A percentile compares a stretch with the other conserved stretches of the same genome.
phyloP scores from a whole-genome alignment of 2,797 vertebrate genomes.

The Mus minutoides region DNA sequence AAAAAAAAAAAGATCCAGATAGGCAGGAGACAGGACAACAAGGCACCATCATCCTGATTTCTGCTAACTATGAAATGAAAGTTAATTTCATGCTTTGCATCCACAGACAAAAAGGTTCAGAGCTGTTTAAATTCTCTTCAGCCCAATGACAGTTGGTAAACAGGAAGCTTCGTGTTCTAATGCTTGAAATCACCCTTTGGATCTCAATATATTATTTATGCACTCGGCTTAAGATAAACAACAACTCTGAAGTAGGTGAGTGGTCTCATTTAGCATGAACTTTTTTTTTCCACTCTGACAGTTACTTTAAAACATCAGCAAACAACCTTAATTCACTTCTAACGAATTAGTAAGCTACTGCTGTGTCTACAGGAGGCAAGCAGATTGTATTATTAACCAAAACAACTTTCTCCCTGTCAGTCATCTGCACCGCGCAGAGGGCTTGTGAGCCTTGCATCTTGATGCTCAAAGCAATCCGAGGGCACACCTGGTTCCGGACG shows the following conservation, averaged over 20 bases:
- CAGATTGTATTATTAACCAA: conserved; percentile 80
- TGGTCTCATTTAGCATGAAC: conserved; percentile 67
- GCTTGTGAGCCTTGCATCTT: conserved; percentile 57
- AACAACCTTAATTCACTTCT: conserved; percentile 81
- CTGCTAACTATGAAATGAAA: conserved; percentile 79
- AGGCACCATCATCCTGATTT: conserved; percentile 71
- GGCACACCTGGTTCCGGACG: not conserved
- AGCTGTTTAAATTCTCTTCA: conserved; percentile 81
- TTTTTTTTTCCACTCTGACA: conserved; percentile 69
- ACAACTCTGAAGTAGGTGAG: conserved; percentile 76
- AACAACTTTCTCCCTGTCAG: conserved; percentile 78
- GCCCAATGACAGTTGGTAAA: conserved; percentile 80
- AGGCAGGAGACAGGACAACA: conserved; percentile 58
- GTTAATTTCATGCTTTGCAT: conserved; percentile 82
- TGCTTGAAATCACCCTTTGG: conserved; percentile 78
- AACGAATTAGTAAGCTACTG: conserved; percentile 75
- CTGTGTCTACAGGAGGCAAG: conserved; percentile 76
- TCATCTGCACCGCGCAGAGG: conserved; percentile 65
- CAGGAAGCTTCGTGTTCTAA: conserved; percentile 67
- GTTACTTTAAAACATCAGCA: conserved; percentile 82
- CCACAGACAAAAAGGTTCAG: conserved; percentile 78
- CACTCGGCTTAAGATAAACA: conserved; percentile 78
- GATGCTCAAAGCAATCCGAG: conserved; percentile 47
- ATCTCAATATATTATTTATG: conserved; percentile 82
- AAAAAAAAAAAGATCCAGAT: conserved; percentile 63